Base-by-base conservation (phyloP, 1,140 invertebrate species). In the Zaprionus nigranus region DNA sequence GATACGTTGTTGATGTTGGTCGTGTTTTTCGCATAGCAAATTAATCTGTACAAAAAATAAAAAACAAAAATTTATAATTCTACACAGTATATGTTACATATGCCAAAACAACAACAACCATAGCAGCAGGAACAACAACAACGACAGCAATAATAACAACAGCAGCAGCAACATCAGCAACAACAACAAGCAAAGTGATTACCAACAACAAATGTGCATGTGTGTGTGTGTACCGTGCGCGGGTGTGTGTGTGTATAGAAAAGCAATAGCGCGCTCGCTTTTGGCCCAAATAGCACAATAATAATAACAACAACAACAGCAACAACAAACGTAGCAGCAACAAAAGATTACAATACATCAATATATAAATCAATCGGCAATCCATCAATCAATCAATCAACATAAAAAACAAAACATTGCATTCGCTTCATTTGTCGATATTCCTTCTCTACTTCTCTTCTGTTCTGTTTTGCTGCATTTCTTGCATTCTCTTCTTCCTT, bases 1-100 rank as follows among this genome's bases (percentile, higher is more conserved):
- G 90, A 91, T 91, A 90, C 92, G 92, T 91, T 87, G 91, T 92
- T 92, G 92, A 91, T 91, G 90, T 92, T 93, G 90, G 91, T 92
- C 91, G 92, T 92, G 91, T 90, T 92, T 90, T 92, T 92, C 84
- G 81, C 79, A 80, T 80, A 80, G 76, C 79, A 81, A 72, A 78
- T 59, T 81, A 77, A 79, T 38, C 65, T 64, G 54, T 62, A 70
- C 24, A 51, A 68, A 40, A 73, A 51, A 68, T 59, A 28, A 7
- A 65, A 30, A 71, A 53, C 11, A 56, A 46, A 74, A 65, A 54
- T 67, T 60, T 67, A 72, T 63, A 65, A 73, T 36, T 64, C 70
- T 28, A 71, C 69, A 53, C 51, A 56, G 38, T 65, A 60, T 57
- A 64, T 70, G 30, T 57, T 64, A 64, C 60, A 62, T 63, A 62